These are phyloP conservation scores for Mesoclemmys tuberculata DNA, from an alignment of 2,113 vertebrate genomes.

Conservation along the genomic window DNA sequence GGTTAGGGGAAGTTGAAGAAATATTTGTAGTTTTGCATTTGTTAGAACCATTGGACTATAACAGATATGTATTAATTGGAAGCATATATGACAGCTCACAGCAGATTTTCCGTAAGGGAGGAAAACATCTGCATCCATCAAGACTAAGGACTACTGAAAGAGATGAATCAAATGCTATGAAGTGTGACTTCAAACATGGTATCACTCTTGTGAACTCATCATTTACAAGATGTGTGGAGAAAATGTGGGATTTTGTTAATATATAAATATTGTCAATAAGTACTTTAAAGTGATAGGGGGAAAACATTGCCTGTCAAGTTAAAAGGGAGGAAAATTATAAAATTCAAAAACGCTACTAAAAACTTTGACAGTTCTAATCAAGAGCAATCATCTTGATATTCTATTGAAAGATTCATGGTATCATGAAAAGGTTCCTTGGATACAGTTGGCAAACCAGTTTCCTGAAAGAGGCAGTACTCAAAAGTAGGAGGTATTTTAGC, in stretches of 20 bases:
- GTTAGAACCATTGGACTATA: slow-evolving; percentile 75
- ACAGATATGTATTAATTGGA: slow-evolving; percentile 81
- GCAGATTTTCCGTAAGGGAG: slow-evolving; percentile 54
- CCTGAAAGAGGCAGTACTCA: not conserved
- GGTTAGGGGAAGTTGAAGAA: slow-evolving; percentile 72
- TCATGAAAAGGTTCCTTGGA: slow-evolving; percentile 47
- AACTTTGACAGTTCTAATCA: slow-evolving; percentile 72
- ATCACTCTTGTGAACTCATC: slow-evolving; percentile 69
- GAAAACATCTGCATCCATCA: slow-evolving; percentile 67
- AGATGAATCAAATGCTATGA: slow-evolving; percentile 72
- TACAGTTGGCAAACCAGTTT: slow-evolving; percentile 17
- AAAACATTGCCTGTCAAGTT: slow-evolving; percentile 57
- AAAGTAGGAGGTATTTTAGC: not conserved
- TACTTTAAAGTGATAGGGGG: slow-evolving; percentile 53
- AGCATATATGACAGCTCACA: slow-evolving; percentile 77
- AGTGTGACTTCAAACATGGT: slow-evolving; percentile 74
- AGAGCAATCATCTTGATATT: slow-evolving; percentile 65
- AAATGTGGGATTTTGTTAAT: slow-evolving; percentile 65
- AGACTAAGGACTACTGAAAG: slow-evolving; percentile 57
- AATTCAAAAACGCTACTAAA: slow-evolving; percentile 66
- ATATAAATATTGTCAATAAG: slow-evolving; percentile 64
- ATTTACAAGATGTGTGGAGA: slow-evolving; percentile 62
- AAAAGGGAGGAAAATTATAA: slow-evolving; percentile 68
- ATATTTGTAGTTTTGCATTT: slow-evolving; percentile 74
- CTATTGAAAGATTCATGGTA: not conserved